Evolutionary conservation across 2,888 invertebrate genomes (phyloP), one percentile per base, ranked within the genome.

Genomic region (Pollenia angustigena): DNA sequence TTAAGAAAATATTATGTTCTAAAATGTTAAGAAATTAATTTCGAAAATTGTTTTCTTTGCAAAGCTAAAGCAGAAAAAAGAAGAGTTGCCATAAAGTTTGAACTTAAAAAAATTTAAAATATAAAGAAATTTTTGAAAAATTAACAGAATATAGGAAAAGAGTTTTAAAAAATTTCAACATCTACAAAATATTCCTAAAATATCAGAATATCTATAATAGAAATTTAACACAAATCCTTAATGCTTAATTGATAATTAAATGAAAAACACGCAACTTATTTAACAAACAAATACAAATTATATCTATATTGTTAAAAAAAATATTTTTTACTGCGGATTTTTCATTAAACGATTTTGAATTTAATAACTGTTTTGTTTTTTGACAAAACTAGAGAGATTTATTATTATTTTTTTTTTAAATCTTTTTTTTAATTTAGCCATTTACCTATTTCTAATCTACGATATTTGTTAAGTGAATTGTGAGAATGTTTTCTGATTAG

Each of bases 381-480:
- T 12, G n/a, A 40, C 42, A 62, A 42, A 66, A 66, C 2, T 6
- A 32, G 32, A 48, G 2, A 7, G 9, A 9, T 66, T 71, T 23
- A 23, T 23, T 62, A 14, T 80, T 62, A 14, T 80, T 71, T 64
- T 78, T 56, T 78, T 56, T 81, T 81, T 54, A 9, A 1, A 68
- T 23, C 14, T 40, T 58, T 85, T 69, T 42, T 32, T 76, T 44
- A 50, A 80, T 88, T 89, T 89, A 88, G 88, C 86, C 91, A 93
- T 93, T 93, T 93, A 93, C 93, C 93, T 93, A 93, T 92, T 91
- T 93, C 93, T 93, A 93, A 93, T 93, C 93, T 93, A 93, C 92
- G 94, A 92, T 93, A 93, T 93, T 94, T 94, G 91, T 93, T 93
- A 92, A 93, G 93, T 93, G 93, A 93, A 92, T 93, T 93, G 93